Percentiles rank a stretch among this genome's conserved stretches.
Evolutionary conservation across 2,888 invertebrate genomes (phyloP).

Genomic region (Salticus scenicus): DNA sequence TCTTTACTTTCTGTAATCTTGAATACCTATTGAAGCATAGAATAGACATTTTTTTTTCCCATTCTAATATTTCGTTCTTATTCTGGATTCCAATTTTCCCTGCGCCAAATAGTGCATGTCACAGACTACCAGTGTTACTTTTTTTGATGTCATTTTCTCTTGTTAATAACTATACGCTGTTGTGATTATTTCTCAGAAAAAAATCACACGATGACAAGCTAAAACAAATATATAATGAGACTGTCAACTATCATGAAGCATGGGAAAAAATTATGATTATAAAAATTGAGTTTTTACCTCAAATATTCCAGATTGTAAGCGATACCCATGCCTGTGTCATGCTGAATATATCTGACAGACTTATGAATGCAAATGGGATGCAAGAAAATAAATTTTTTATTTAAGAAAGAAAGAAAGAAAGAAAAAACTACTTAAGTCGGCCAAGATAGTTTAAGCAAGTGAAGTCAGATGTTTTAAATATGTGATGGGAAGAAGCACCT

Average conservation of each 20-base stretch:
- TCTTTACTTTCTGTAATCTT: not conserved
- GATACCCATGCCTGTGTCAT: not conserved
- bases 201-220: not conserved
- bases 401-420: too few relatives aligned
- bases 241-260: not conserved
- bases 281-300: not conserved
- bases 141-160: not conserved
- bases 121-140: slow-evolving; percentile 7
- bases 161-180: slow-evolving; percentile 14
- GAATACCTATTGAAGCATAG: not conserved
- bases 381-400: too few relatives aligned
- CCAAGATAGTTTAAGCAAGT: too few relatives aligned
- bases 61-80: slow-evolving; percentile 16
- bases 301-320: not conserved
- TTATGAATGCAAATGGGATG: too few relatives aligned
- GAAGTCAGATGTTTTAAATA: too few relatives aligned
- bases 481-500: too few relatives aligned
- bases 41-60: not conserved
- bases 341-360: too few relatives aligned
- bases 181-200: slow-evolving; percentile 6
- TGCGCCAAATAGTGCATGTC: slow-evolving; percentile 23
- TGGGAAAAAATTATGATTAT: not conserved
- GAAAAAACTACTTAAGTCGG: too few relatives aligned
- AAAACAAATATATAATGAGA: not conserved
- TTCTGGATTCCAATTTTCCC: slow-evolving; percentile 17